These are phyloP conservation scores for Timema cristinae DNA, from an alignment of 2,888 invertebrate species.

Conservation along the genomic window DNA sequence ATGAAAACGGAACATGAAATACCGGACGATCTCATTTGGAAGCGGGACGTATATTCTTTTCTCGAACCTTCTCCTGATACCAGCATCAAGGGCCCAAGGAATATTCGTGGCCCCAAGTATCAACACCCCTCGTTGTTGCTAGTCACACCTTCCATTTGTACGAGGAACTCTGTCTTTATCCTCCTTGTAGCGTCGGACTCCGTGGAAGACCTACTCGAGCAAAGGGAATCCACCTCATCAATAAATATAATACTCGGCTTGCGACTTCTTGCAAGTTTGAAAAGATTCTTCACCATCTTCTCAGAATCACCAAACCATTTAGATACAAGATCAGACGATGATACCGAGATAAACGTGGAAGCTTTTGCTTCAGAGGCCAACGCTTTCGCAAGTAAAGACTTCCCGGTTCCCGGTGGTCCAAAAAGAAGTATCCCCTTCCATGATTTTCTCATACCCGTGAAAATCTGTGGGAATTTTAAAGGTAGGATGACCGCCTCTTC, in stretches of 20 bases:
- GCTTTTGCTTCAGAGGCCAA: slow-evolving; percentile 99
- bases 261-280: slow-evolving; percentile 88
- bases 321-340: slow-evolving; percentile 96
- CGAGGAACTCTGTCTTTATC: slow-evolving; percentile 98
- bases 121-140: slow-evolving; percentile 93
- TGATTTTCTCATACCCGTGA: too few species aligned
- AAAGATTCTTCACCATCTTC: slow-evolving; percentile 90
- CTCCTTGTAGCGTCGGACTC: slow-evolving; percentile 97
- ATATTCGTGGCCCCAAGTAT: slow-evolving; percentile 97
- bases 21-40: slow-evolving; percentile 89
- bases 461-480: too few species aligned
- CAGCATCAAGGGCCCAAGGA: slow-evolving; percentile 94
- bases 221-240: slow-evolving; percentile 96
- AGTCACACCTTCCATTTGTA: slow-evolving; percentile 99
- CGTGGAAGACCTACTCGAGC: slow-evolving; percentile 95
- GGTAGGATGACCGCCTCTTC: too few species aligned
- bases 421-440: slow-evolving; percentile 33
- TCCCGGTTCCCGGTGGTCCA: slow-evolving; percentile 97
- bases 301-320: slow-evolving; percentile 99
- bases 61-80: slow-evolving; percentile 95
- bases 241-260: slow-evolving; percentile 99
- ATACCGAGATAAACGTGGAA: slow-evolving; percentile 98
- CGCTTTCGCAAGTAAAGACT: slow-evolving; percentile 98
- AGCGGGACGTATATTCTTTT: slow-evolving; percentile 98
- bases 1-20: slow-evolving; percentile 93